Conservation (phyloP, 2,113 vertebrate species). For the Pachypanchax playfairii region DNA sequence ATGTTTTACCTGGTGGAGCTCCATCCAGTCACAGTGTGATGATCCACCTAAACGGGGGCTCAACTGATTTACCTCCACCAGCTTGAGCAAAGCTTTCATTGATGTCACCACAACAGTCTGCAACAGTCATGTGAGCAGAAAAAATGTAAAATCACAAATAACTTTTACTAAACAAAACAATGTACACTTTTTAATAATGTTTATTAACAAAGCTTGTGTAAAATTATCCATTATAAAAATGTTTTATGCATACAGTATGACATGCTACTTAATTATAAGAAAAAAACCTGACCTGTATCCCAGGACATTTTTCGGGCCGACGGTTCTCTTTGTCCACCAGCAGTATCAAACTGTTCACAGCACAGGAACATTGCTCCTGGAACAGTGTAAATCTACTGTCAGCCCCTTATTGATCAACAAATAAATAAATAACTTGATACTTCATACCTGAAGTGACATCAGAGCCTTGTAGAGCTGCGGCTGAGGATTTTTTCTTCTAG, state of each 20-base stretch:
- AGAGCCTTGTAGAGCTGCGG: conserved; percentile 81
- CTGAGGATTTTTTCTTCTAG: conserved; percentile 77
- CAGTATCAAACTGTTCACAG: conserved; percentile 79
- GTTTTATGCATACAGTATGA: no score
- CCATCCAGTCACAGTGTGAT: conserved; percentile 87
- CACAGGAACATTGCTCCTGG: conserved; percentile 72
- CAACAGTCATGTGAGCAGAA: neutral
- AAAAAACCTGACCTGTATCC: conserved; percentile 79
- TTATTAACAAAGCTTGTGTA: no score
- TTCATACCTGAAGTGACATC: conserved; percentile 84
- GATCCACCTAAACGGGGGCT: conserved; percentile 82
- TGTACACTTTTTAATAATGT: no score
- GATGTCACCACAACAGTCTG: conserved; percentile 87
- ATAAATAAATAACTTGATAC: no score
- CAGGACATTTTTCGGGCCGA: conserved; percentile 77
- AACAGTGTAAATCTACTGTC: conserved; percentile 6
- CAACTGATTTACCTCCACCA: conserved; percentile 85
- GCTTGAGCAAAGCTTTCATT: conserved; percentile 82
- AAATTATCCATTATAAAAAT: no score
- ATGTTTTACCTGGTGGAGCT: conserved; percentile 87
- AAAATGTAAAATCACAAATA: neutral
- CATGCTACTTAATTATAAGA: neutral
- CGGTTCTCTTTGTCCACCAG: conserved; percentile 83
- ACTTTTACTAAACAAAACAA: neutral
- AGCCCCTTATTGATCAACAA: neutral